Conservation (phyloP, 2,888 invertebrate genomes). For the Diadegma fenestrale region DNA sequence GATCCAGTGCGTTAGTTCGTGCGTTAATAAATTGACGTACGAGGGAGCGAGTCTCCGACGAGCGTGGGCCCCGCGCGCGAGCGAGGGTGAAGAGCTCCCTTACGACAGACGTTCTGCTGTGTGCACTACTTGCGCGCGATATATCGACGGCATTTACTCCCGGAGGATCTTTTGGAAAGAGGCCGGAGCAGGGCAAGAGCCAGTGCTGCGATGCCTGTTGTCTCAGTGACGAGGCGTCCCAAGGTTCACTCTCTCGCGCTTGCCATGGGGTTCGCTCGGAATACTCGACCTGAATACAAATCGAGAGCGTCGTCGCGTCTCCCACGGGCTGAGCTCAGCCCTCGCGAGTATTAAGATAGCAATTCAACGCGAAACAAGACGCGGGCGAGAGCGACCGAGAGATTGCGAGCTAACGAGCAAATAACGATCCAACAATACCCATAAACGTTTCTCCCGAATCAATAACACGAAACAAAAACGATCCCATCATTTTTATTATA, state of each 20-base stretch:
- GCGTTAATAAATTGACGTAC: conserved; percentile 74
- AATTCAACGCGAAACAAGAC: conserved; percentile 29
- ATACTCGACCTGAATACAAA: conserved; percentile 80
- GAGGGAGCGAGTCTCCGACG: background rate
- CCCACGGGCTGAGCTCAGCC: conserved; percentile 75
- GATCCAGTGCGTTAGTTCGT: conserved; percentile 76
- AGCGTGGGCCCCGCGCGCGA: too few species aligned
- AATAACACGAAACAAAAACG: background rate
- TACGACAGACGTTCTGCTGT: conserved; percentile 20
- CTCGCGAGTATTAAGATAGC: conserved; percentile 80
- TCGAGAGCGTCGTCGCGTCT: conserved; percentile 68
- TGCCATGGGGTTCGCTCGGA: conserved; percentile 55
- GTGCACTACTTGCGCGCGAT: conserved; percentile 31
- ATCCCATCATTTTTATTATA: too few species aligned
- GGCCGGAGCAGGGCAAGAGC: conserved; percentile 65
- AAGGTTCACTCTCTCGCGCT: conserved; percentile 36
- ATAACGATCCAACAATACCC: conserved; percentile 11
- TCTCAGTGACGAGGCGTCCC: conserved; percentile 56
- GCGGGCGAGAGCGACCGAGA: background rate
- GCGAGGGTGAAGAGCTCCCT: conserved; percentile 33
- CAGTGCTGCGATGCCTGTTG: conserved; percentile 18
- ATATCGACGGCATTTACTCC: conserved; percentile 65
- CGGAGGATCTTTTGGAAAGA: conserved; percentile 74
- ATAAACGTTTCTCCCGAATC: background rate
- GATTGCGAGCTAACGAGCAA: background rate